Percentiles rank a stretch among this genome's conserved stretches.
Evolutionary conservation across 2,113 vertebrate species (phyloP).

Genomic region (Uria aalge): DNA sequence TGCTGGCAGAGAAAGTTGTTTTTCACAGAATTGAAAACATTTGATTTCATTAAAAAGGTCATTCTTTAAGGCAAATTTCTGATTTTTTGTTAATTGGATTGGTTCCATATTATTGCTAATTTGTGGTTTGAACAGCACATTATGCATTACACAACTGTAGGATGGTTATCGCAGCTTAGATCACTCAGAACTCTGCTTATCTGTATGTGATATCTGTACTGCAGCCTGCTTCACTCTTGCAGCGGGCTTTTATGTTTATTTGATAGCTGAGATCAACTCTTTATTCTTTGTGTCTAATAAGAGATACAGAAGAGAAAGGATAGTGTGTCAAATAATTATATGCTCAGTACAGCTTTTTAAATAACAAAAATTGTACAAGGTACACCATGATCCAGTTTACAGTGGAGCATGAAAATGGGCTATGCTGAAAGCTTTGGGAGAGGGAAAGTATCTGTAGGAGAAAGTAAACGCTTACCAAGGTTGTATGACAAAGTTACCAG

Average conservation of each 20-base stretch:
- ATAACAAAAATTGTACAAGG: background rate
- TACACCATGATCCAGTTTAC: background rate
- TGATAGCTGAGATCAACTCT: background rate
- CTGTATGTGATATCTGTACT: background rate
- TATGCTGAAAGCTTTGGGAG: background rate
- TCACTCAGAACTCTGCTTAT: background rate
- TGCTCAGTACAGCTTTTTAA: background rate
- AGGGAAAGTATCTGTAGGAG: background rate
- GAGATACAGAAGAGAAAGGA: background rate
- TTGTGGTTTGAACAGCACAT: background rate
- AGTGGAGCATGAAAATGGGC: background rate
- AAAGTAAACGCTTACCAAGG: background rate
- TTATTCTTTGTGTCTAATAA: background rate
- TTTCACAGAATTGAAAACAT: background rate
- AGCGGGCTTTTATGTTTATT: background rate
- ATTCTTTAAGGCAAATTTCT: background rate
- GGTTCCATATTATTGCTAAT: background rate
- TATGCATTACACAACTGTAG: background rate
- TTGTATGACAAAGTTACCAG: background rate
- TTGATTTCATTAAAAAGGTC: background rate
- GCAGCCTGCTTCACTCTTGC: background rate
- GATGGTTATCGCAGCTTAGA: background rate
- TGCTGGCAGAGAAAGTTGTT: background rate
- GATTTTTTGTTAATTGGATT: background rate
- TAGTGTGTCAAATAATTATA: background rate